These are phyloP conservation scores for Tauraco hartlaubi DNA, from an alignment of 2,797 vertebrate species.

Conservation along the genomic window DNA sequence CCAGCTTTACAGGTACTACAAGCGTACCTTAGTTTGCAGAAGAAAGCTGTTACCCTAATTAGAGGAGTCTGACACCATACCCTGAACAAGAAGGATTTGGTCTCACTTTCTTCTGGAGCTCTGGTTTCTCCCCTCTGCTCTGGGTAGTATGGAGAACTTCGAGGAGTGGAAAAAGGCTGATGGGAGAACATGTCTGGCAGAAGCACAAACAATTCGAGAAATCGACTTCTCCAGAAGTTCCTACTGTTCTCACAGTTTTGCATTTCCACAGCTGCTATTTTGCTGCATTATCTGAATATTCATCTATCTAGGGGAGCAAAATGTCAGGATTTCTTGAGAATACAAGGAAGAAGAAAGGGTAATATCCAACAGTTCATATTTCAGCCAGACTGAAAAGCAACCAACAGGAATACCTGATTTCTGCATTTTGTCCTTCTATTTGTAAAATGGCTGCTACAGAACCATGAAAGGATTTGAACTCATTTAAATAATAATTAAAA, in stretches of 20 bases:
- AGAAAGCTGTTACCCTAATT: neutral
- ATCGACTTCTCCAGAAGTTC: neutral
- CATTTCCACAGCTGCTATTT: neutral
- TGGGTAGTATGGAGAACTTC: neutral
- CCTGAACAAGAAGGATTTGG: neutral
- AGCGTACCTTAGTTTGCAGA: neutral
- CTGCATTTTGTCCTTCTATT: neutral
- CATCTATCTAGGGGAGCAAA: neutral
- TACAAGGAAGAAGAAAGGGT: neutral
- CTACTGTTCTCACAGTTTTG: neutral
- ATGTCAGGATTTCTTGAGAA: neutral
- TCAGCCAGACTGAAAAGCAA: neutral
- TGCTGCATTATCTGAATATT: neutral
- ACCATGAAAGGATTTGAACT: neutral
- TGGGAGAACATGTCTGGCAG: neutral
- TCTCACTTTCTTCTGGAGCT: neutral
- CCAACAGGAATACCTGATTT: neutral
- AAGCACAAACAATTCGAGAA: neutral
- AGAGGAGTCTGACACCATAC: neutral
- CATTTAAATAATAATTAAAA: neutral
- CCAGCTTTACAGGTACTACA: neutral
- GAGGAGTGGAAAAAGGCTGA: neutral
- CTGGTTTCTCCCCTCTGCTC: neutral
- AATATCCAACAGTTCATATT: neutral
- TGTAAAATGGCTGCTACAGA: neutral